Conservation (phyloP, 2,797 vertebrate species). For the Gadopsis bispinosus region DNA sequence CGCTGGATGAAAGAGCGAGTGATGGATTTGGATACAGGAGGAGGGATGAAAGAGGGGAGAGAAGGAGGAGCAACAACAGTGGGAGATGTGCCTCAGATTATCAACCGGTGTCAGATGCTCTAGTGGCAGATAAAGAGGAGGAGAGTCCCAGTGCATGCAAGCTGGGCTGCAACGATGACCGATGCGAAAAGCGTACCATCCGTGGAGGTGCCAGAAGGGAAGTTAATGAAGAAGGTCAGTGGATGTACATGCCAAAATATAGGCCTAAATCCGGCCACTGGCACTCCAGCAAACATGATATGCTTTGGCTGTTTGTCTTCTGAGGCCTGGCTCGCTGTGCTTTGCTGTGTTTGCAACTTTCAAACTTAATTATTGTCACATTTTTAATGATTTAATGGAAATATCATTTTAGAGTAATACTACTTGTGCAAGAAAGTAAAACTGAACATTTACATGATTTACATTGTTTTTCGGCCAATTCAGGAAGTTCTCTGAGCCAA, state of each 20-base stretch:
- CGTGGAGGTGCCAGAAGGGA: slow-evolving; percentile 76
- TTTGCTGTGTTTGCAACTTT: not conserved
- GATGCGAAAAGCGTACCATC: slow-evolving; percentile 74
- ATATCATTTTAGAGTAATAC: not conserved
- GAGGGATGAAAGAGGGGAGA: slow-evolving; percentile 57
- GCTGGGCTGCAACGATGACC: slow-evolving; percentile 70
- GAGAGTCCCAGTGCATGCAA: slow-evolving; percentile 60
- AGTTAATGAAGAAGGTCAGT: slow-evolving; percentile 84
- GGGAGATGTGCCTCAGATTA: slow-evolving; percentile 76
- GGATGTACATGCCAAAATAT: slow-evolving; percentile 19
- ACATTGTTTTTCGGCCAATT: not conserved
- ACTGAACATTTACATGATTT: not conserved
- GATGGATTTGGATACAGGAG: slow-evolving; percentile 53
- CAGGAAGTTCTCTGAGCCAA: not conserved
- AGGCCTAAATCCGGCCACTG: slow-evolving; percentile 15
- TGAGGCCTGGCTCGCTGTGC: slow-evolving; percentile 7
- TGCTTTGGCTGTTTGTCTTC: not conserved
- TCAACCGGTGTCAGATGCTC: slow-evolving; percentile 73
- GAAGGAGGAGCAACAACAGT: slow-evolving; percentile 75
- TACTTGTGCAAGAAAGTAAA: not conserved
- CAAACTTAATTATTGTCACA: not conserved
- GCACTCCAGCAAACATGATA: slow-evolving; percentile 5
- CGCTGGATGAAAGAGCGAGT: slow-evolving; percentile 41
- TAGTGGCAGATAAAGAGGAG: slow-evolving; percentile 66
- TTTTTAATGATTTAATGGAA: not conserved